Percentiles rank a stretch among this genome's conserved stretches.
phyloP scores from a whole-genome alignment of 2,797 vertebrate genomes.

The Pitangus sulphuratus region DNA sequence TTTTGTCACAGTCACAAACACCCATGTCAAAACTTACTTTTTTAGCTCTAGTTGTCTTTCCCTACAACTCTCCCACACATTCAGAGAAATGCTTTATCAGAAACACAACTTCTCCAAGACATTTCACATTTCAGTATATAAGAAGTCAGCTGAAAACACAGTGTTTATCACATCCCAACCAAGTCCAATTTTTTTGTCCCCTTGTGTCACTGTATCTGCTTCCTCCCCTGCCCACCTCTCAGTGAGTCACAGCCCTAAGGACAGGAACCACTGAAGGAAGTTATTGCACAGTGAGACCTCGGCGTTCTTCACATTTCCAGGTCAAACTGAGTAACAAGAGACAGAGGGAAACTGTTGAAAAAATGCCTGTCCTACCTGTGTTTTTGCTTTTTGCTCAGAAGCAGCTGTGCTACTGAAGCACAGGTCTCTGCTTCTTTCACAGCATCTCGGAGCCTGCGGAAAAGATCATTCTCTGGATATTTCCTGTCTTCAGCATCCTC shows the following conservation, averaged over 20 bases:
- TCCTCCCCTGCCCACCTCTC: neutral
- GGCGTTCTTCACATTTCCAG: neutral
- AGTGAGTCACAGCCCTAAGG: neutral
- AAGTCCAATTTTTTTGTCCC: neutral
- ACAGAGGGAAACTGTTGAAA: neutral
- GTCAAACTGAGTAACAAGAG: neutral
- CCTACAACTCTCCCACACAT: neutral
- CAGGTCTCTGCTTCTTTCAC: conserved; percentile 98
- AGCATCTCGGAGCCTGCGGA: conserved; percentile 90
- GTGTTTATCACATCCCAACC: neutral
- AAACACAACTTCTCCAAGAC: neutral
- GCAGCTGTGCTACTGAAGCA: conserved; percentile 94
- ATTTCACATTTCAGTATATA: neutral
- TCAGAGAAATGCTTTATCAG: neutral
- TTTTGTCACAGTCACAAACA: neutral
- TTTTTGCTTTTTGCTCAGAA: conserved; percentile 95
- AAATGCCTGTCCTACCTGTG: conserved; percentile 83
- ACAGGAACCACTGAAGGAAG: neutral
- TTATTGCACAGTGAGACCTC: neutral
- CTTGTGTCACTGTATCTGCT: neutral
- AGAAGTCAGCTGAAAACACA: neutral
- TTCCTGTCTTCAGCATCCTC: conserved; percentile 98
- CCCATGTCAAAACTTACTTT: neutral
- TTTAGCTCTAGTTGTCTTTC: neutral
- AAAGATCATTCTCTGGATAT: conserved; percentile 93